Percentiles rank a stretch among this genome's conserved stretches.
These are phyloP conservation scores for Eupsilia transversa DNA, from an alignment of 2,888 invertebrate species.

Conservation along the genomic window DNA sequence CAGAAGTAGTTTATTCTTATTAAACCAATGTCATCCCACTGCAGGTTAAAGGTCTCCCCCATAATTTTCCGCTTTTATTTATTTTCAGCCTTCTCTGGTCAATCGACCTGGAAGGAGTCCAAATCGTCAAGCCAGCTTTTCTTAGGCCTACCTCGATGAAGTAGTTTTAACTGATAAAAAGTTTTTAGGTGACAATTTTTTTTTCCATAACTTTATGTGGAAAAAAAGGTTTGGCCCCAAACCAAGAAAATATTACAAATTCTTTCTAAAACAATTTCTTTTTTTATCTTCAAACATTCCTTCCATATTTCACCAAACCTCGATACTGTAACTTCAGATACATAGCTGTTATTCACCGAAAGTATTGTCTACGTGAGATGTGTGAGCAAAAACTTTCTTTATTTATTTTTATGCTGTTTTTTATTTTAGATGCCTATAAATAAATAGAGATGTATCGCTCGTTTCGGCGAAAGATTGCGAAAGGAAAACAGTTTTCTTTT, in stretches of 20 bases:
- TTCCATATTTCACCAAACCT: slow-evolving; percentile 35
- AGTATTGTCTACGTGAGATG: slow-evolving; percentile 60
- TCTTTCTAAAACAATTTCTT: neutral
- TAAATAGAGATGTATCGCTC: slow-evolving; percentile 58
- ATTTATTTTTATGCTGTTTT: slow-evolving; percentile 54
- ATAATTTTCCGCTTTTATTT: neutral
- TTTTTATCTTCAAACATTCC: neutral
- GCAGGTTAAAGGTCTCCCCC: neutral
- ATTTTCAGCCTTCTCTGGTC: too few relatives aligned
- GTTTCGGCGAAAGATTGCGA: slow-evolving; percentile 37
- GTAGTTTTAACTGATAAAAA: neutral
- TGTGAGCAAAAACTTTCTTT: slow-evolving; percentile 53
- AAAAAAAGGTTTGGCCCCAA: neutral
- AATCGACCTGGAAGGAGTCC: neutral
- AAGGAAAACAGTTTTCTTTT: slow-evolving; percentile 44
- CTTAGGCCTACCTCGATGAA: neutral
- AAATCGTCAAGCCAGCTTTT: neutral
- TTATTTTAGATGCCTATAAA: slow-evolving; percentile 52
- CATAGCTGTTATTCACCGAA: slow-evolving; percentile 35
- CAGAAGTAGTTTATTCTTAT: neutral
- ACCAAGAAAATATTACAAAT: neutral
- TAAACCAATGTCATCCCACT: neutral
- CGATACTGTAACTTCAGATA: slow-evolving; percentile 22
- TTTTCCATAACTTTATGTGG: too few relatives aligned
- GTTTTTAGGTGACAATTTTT: neutral